Conservation (phyloP, 2,888 invertebrate genomes). For the Podabrus alpinus region DNA sequence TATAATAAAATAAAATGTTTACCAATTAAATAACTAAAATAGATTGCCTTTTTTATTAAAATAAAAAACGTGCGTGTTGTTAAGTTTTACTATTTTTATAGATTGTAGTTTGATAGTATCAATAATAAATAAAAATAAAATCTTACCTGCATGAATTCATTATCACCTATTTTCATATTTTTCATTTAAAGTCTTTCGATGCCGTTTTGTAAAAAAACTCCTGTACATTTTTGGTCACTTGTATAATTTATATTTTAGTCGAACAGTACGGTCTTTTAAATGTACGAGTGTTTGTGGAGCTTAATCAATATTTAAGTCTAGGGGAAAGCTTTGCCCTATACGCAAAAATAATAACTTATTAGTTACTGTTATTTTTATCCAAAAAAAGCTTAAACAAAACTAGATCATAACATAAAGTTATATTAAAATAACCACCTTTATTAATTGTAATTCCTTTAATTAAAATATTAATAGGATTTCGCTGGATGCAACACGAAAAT, state of each 20-base stretch:
- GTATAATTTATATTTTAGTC: slow-evolving; percentile 40
- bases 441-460: slow-evolving; percentile 18
- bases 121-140: slow-evolving; percentile 5
- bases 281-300: slow-evolving; percentile 39
- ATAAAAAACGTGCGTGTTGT: not conserved
- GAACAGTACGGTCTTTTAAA: slow-evolving; percentile 34
- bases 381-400: not conserved
- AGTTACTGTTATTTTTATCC: not conserved
- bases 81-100: not conserved
- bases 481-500: slow-evolving; percentile 28
- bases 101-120: not conserved
- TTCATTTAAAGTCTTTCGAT: slow-evolving; percentile 47
- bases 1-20: not conserved
- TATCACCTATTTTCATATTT: slow-evolving; percentile 53
- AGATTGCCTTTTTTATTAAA: not conserved
- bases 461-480: slow-evolving; percentile 21
- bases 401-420: not conserved
- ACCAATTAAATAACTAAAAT: not conserved
- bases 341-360: slow-evolving; percentile 18
- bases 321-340: slow-evolving; percentile 34
- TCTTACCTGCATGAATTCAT: slow-evolving; percentile 48
- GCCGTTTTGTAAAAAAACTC: slow-evolving; percentile 43
- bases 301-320: slow-evolving; percentile 51
- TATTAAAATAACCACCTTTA: not conserved
- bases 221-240: slow-evolving; percentile 48